Base-by-base conservation (phyloP, 2,888 invertebrate genomes). In the Pyrrhia umbra region DNA sequence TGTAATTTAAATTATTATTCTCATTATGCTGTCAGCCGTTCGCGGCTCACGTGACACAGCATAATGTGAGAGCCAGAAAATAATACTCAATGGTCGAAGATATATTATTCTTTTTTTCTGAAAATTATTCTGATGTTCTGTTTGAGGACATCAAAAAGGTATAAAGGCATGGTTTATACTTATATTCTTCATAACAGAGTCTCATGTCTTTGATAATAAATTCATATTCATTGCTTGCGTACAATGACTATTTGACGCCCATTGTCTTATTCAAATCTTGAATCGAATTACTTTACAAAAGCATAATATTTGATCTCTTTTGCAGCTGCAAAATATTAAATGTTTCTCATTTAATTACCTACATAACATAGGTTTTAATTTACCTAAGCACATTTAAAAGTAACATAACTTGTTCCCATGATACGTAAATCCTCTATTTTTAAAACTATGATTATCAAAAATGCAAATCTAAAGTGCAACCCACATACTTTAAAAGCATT, bases 11-110 rank as follows among this genome's bases (percentile, higher is more conserved):
- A 68, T 68, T 78, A 71, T 67, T 62, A 13, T 71, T 40, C 71
- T 74, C 77, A 79, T 81, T 80, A 79, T 77, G 77, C 76, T 27
- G 25, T 21, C 60, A 64, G 68, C 54, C 68, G 56, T 43, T 46
- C 39, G 21, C 1, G 16, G 40, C 46, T 70, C 64, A 68, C 81
- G 82, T 82, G 81, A 75, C 73, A 37, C 5, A 3, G 70, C 80
- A 80, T 83, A 83, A 80, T 79, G 27, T 56, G 43, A 43, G 62
- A 58, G 43, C 54, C 50, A 68, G 46, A 67, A 59, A 56, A 62
- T 54, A 56, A 49, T 54, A 37, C 56, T 40, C 74, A 74, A 68
- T 74, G 75, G 34, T 21, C 21, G 5, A 69, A 60, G 46, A 42
- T 30, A 25, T 9, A 34, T 18, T 2, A 13, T 9, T 3, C 43